Evolutionary conservation across 2,888 invertebrate genomes (phyloP).

Genomic region (Noctua comes): DNA sequence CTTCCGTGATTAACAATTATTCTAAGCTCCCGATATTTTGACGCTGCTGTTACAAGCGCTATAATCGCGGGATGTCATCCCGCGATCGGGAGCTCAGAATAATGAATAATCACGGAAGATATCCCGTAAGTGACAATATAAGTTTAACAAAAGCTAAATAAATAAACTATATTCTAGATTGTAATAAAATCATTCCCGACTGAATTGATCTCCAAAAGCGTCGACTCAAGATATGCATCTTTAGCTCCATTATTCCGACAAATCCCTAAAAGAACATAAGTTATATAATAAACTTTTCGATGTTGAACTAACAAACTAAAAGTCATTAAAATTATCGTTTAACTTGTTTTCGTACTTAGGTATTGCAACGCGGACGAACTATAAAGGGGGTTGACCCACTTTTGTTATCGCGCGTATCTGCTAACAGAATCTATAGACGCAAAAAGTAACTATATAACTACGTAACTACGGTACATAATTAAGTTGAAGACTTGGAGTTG

Average conservation of each 20-base stretch:
- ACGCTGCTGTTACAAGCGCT: no score
- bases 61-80: no score
- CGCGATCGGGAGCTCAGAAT: no score
- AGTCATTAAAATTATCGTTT: conserved; percentile 77
- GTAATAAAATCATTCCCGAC: neutral
- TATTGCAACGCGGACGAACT: conserved; percentile 56
- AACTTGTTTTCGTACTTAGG: conserved; percentile 67
- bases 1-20: no score
- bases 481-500: conserved; percentile 52
- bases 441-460: conserved; percentile 48
- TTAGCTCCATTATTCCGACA: conserved; percentile 46
- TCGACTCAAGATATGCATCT: conserved; percentile 54
- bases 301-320: conserved; percentile 67
- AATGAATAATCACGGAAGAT: no score
- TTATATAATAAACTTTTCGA: conserved; percentile 55
- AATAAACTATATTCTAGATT: neutral
- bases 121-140: no score
- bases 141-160: neutral
- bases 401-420: conserved; percentile 63
- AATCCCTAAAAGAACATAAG: conserved; percentile 60
- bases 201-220: conserved; percentile 6
- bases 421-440: conserved; percentile 50
- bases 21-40: no score
- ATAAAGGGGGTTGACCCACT: conserved; percentile 68
- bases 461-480: conserved; percentile 45